Evolutionary conservation across 2,113 vertebrate genomes (phyloP).

Genomic region (Hypocryptadius cinnamomeus): DNA sequence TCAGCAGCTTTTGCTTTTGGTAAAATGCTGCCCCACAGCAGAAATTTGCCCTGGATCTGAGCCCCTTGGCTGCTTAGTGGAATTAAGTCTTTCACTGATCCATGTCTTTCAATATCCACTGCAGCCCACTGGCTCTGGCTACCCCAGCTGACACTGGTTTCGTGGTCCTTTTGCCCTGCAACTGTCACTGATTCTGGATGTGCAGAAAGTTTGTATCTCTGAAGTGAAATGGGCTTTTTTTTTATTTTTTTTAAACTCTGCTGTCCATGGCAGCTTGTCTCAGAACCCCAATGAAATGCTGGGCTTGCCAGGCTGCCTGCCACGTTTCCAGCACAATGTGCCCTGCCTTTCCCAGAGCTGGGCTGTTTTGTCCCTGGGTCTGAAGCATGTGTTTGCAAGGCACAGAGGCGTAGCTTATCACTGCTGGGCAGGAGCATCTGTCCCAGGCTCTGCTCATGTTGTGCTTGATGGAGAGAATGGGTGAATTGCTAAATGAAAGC

Average conservation of each 20-base stretch:
- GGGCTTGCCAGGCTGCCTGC: not conserved
- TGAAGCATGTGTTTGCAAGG: not conserved
- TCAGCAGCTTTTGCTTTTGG: not conserved
- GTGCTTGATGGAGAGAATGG: not conserved
- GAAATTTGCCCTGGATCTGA: not conserved
- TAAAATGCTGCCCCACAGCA: not conserved
- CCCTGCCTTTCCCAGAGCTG: not conserved
- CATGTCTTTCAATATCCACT: not conserved
- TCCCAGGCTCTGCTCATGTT: not conserved
- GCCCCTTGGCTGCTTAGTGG: not conserved
- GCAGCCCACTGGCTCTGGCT: not conserved
- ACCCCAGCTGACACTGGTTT: not conserved
- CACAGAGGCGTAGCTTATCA: not conserved
- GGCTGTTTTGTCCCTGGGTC: not conserved
- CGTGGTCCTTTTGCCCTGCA: not conserved
- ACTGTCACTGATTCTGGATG: not conserved
- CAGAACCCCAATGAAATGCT: fast-evolving
- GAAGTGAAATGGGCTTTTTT: not conserved
- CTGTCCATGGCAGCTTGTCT: not conserved
- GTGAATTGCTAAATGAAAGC: not conserved
- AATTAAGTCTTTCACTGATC: not conserved
- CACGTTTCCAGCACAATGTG: fast-evolving
- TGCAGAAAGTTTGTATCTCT: not conserved
- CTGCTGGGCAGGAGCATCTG: not conserved
- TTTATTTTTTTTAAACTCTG: not conserved